A percentile compares a stretch with the other conserved stretches of the same genome.
Conservation (phyloP, 2,113 vertebrate genomes). For the Bos javanicus region DNA sequence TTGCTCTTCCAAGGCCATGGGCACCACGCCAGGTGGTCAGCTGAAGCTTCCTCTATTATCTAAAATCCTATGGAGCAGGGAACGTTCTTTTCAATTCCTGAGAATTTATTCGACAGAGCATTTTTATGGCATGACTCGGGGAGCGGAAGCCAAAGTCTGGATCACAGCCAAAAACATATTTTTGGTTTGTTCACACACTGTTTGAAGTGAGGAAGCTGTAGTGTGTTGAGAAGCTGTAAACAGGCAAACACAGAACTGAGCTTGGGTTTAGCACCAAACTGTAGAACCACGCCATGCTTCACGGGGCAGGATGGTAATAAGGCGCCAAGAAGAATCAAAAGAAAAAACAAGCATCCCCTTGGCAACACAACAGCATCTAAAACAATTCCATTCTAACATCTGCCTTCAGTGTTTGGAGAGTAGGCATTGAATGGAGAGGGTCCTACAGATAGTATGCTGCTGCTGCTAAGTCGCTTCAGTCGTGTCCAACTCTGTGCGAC, state of each 20-base stretch:
- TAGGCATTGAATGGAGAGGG: neutral
- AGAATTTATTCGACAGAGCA: conserved; percentile 42
- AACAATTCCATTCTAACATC: neutral
- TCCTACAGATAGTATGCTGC: neutral
- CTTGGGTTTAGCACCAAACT: neutral
- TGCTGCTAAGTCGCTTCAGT: too few relatives aligned
- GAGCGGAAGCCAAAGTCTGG: conserved; percentile 45
- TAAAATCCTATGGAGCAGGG: conserved; percentile 21
- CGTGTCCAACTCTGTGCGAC: too few relatives aligned
- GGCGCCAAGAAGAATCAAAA: neutral
- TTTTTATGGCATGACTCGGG: conserved; percentile 26
- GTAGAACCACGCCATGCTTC: neutral
- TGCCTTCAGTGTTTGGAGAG: neutral
- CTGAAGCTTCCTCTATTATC: conserved; percentile 43
- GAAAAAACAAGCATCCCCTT: neutral
- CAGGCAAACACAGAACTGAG: neutral
- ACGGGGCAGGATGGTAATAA: neutral
- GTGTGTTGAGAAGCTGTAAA: conserved; percentile 39
- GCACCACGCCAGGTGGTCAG: neutral
- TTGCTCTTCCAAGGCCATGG: neutral
- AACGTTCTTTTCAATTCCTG: conserved; percentile 29
- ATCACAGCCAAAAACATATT: conserved; percentile 1
- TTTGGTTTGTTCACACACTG: conserved; percentile 12
- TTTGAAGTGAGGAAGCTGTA: conserved; percentile 36
- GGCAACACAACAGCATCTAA: neutral